Base-by-base conservation (phyloP, 2,888 invertebrate species). In the Cosmia trapezina region DNA sequence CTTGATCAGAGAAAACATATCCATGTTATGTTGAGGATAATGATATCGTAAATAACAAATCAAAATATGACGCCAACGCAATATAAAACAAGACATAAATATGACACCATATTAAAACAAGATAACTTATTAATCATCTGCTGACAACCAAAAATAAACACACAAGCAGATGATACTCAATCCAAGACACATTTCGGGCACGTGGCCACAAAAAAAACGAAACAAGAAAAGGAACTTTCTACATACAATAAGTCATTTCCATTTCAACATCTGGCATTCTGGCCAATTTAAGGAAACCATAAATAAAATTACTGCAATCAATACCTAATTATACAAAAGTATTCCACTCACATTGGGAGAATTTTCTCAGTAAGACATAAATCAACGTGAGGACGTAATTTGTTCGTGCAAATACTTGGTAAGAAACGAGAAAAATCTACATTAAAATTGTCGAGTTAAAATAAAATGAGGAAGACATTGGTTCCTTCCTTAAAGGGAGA, bases 401-500 rank as follows among this genome's bases (percentile, higher is more conserved):
- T 83, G 73, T 75, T 64, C 66, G 67, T 66, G 70, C 79, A 80
- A 81, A 83, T 79, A 78, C 69, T 73, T 79, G 77, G 78, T 73
- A 81, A 80, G 63, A 70, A 69, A 45, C 60, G 54, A 76, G 70
- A 75, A 78, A 82, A 78, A 65, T 78, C 47, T 73, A 51, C 49
- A 86, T 87, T 88, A 85, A 86, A 88, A 87, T 87, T 83, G 78
- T 73, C 57, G 83, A 83, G 70, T 70, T 81, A 79, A 86, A 80
- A 84, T 86, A 88, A 87, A 87, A 90, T 76, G 82, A 89, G 89
- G 88, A 90, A 90, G 86, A 84, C 80, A 80, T 83, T 80, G 82
- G 76, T 86, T 87, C 84, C 87, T 89, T 88, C 92, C 91, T 83
- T 90, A 89, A 87, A 87, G 76, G 89, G 92, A 84, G 70, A 82